Conservation (phyloP, 2,797 vertebrate species). For the Cuculus canorus region DNA sequence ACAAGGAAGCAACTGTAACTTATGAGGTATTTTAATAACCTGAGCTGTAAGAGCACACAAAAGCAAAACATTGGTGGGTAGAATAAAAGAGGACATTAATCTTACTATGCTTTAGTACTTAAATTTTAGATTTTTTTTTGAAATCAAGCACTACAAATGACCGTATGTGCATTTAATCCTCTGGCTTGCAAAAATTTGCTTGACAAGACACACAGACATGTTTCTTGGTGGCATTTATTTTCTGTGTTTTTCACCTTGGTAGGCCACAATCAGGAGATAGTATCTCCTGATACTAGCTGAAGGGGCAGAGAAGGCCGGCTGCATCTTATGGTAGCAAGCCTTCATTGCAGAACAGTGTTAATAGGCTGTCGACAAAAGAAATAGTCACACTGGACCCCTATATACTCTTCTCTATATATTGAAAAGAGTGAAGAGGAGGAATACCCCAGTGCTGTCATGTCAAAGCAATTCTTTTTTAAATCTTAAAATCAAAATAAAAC, state of each 20-base stretch:
- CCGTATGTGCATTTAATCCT: background rate
- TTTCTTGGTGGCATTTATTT: background rate
- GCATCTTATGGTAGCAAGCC: background rate
- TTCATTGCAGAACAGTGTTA: background rate
- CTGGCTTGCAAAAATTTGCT: background rate
- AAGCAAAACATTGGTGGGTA: background rate
- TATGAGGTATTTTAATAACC: background rate
- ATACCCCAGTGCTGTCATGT: background rate
- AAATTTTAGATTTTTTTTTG: background rate
- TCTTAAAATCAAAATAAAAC: background rate
- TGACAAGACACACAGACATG: background rate
- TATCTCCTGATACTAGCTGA: background rate
- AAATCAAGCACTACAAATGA: background rate
- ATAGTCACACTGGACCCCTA: accelerated
- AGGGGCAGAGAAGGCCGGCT: background rate
- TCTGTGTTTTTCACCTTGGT: background rate
- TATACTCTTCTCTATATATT: too few species aligned
- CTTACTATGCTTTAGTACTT: background rate
- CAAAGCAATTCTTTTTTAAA: background rate
- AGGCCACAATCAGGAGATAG: background rate
- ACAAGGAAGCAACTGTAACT: background rate
- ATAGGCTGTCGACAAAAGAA: background rate
- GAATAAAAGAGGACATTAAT: background rate
- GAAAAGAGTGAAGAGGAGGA: background rate
- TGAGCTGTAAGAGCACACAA: background rate